A percentile compares a stretch with the other conserved stretches of the same genome.
phyloP scores from a whole-genome alignment of 1,140 invertebrate species.

The Arctopsyche grandis region DNA sequence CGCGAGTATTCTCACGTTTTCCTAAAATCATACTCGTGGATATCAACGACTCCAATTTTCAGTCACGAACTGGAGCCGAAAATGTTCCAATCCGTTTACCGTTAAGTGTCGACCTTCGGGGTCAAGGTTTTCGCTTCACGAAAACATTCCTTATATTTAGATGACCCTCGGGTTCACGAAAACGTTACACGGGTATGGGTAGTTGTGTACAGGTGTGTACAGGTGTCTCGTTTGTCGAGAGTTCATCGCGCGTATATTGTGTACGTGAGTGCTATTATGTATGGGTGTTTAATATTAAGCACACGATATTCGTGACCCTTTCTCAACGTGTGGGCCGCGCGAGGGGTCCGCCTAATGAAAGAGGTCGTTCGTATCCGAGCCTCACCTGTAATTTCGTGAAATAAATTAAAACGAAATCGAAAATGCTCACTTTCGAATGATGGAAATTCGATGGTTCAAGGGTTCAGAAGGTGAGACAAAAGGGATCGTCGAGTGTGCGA shows the following conservation, averaged over 20 bases:
- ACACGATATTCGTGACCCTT: conserved; percentile 39
- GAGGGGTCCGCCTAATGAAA: conserved; percentile 32
- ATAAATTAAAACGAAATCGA: conserved; percentile 43
- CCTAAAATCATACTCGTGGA: conserved; percentile 18
- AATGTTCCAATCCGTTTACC: conserved; percentile 23
- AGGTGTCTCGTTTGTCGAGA: conserved; percentile 25
- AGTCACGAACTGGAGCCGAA: conserved; percentile 22
- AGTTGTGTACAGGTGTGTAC: neutral
- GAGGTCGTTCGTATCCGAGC: neutral
- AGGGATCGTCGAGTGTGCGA: too few species aligned
- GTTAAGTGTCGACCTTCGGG: conserved; percentile 7
- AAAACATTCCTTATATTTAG: neutral
- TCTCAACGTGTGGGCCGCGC: conserved; percentile 21
- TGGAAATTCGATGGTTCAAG: too few species aligned
- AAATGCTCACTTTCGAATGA: conserved; percentile 18
- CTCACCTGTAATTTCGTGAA: conserved; percentile 21
- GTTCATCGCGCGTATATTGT: neutral
- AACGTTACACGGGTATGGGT: neutral
- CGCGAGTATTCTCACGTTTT: conserved; percentile 34
- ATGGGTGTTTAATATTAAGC: too few species aligned
- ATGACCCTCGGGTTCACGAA: neutral
- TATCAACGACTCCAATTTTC: conserved; percentile 30
- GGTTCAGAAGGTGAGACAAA: too few species aligned
- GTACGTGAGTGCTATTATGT: too few species aligned
- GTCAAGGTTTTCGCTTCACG: conserved; percentile 11